Evolutionary conservation across 2,113 vertebrate genomes (phyloP), one percentile per base, ranked within the genome.

Genomic region (Oxygymnocypris stewartii): DNA sequence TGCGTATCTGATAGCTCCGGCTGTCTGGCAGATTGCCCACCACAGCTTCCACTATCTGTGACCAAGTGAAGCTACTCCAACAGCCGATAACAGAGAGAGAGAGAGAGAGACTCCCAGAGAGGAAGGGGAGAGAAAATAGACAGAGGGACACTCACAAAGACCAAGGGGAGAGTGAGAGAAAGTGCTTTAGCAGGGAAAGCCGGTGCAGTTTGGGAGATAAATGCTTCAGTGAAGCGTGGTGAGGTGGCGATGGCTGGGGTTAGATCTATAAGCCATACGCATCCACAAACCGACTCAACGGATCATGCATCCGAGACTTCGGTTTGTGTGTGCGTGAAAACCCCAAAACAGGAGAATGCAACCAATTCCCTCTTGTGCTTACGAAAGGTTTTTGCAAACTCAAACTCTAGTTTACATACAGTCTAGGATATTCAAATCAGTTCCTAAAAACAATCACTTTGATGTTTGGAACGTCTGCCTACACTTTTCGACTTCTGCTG

Each of bases 211-310:
- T 87, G 89, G 79, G 51, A 90, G 94, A 94, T 94, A 93, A 93
- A 93, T 92, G 92, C 92, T 92, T 91, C 93, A 93, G 89, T 94
- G 93, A 93, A 92, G 94, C 77, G 51, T 65, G 79, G 85, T 93
- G 92, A 89, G 93, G 92, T 90, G 92, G 92, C 91, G 92, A 94
- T 95, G 92, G 93, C 90, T 90, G 90, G 91, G 92, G 89, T 87
- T 88, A 92, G 92, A 94, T 93, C 92, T 91, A 91, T 87, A 89
- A 81, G 89, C 90, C 86, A 90, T 89, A 88, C 67, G 14, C 87
- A 59, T 83, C 86, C 76, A 86, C 65, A 31, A 47, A 67, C 44
- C 35, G 65, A 84, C 84, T 88, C 74, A 40, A 79, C 4, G 76
- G 82, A 84, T 84, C 76, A 85, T 74, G 67, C 73, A 77, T 57